Percentiles rank a stretch among this genome's conserved stretches.
These are phyloP conservation scores for Smutsia gigantea DNA, from an alignment of 2,797 vertebrate genomes.

Conservation along the genomic window DNA sequence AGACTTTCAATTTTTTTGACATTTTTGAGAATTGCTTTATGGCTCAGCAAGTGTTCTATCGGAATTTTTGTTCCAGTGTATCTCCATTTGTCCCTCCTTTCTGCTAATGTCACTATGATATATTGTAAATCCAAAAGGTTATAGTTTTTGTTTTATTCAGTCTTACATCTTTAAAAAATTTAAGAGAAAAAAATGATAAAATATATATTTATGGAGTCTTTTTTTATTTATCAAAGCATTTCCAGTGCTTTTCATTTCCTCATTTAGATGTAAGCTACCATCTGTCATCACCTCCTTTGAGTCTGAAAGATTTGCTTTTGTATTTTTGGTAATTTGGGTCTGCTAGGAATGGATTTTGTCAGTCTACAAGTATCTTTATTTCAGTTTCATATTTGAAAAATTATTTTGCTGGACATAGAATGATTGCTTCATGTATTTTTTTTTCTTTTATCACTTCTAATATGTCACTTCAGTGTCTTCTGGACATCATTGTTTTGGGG, in stretches of 20 bases:
- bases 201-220: background rate
- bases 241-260: background rate
- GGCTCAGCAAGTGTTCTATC: background rate
- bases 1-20: background rate
- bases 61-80: background rate
- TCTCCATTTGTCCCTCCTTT: background rate
- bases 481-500: background rate
- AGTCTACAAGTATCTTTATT: background rate
- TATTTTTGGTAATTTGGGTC: constrained; percentile 22
- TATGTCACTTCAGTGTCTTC: background rate
- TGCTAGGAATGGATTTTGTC: background rate
- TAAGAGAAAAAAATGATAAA: background rate
- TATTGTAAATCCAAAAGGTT: background rate
- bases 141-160: background rate
- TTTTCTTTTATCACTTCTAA: background rate
- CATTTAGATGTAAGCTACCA: background rate
- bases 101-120: background rate
- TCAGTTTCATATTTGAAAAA: background rate
- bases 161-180: background rate
- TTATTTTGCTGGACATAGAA: background rate
- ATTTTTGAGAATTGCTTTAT: background rate
- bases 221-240: background rate
- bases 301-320: background rate
- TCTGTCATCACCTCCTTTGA: background rate
- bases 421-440: background rate